Evolutionary conservation across 2,888 invertebrate species (phyloP).

Genomic region (Spodoptera picta): DNA sequence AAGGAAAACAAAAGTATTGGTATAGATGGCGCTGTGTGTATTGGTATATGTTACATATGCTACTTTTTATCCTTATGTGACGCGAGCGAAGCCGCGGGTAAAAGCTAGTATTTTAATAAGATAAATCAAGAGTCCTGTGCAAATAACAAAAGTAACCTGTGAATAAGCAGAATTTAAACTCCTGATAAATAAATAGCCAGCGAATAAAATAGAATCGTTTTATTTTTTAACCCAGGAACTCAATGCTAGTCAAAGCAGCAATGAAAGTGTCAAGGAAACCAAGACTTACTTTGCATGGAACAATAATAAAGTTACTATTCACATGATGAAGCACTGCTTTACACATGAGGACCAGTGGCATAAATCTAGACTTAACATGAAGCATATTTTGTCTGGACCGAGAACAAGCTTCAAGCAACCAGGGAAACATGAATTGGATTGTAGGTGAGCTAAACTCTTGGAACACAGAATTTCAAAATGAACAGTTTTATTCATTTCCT

Average conservation of each 20-base stretch:
- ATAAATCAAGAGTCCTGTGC: no score
- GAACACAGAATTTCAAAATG: no score
- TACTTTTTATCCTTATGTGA: no score
- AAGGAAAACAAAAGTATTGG: no score
- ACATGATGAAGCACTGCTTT: constrained; percentile 86
- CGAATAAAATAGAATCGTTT: neutral
- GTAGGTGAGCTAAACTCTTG: constrained; percentile 62
- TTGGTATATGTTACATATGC: no score
- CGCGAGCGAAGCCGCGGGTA: no score
- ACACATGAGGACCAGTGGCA: constrained; percentile 76
- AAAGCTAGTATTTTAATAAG: no score
- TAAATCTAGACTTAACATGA: constrained; percentile 56
- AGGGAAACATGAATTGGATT: constrained; percentile 74
- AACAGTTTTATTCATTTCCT: no score
- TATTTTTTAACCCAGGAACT: constrained; percentile 11
- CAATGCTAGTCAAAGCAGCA: constrained; percentile 29
- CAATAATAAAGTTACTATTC: constrained; percentile 77
- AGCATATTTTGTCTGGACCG: constrained; percentile 68
- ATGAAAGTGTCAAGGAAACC: constrained; percentile 20
- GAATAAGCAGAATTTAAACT: no score
- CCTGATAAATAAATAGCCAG: no score
- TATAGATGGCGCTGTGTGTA: no score
- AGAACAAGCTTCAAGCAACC: constrained; percentile 69
- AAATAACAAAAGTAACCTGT: no score
- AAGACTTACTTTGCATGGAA: constrained; percentile 83